Evolutionary conservation across 2,113 vertebrate genomes (phyloP).

Genomic region (Nothoprocta pentlandii): DNA sequence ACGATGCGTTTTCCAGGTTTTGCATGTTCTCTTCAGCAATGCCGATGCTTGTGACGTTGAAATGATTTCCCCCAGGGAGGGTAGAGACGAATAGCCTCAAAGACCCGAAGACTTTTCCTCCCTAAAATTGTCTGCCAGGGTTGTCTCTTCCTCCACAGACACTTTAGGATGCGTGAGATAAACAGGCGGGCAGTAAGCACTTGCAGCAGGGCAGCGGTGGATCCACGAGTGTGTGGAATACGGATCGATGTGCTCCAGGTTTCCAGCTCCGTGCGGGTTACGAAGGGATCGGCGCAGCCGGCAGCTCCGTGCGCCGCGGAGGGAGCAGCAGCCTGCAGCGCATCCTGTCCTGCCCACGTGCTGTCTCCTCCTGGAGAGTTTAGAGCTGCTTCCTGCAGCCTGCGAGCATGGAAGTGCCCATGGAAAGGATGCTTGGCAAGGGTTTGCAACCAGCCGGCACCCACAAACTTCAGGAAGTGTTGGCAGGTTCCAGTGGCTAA

Average conservation of each 20-base stretch:
- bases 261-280: neutral
- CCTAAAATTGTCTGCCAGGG: neutral
- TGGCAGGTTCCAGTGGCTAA: neutral
- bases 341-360: neutral
- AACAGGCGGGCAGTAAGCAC: neutral
- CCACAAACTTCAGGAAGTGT: neutral
- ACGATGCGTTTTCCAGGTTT: neutral
- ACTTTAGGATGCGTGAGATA: accelerated
- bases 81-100: neutral
- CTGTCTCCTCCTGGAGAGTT: neutral
- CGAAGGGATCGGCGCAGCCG: accelerated
- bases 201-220: neutral
- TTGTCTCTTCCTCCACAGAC: neutral
- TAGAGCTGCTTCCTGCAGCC: neutral
- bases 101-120: slow-evolving; percentile 29
- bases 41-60: neutral
- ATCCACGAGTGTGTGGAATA: neutral
- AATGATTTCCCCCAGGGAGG: slow-evolving; percentile 8
- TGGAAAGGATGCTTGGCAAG: accelerated
- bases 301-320: neutral
- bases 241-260: neutral
- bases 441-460: neutral
- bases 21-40: neutral
- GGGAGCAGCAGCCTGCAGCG: neutral
- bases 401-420: neutral